Conservation (phyloP, 2,113 vertebrate genomes). For the Bos indicus region DNA sequence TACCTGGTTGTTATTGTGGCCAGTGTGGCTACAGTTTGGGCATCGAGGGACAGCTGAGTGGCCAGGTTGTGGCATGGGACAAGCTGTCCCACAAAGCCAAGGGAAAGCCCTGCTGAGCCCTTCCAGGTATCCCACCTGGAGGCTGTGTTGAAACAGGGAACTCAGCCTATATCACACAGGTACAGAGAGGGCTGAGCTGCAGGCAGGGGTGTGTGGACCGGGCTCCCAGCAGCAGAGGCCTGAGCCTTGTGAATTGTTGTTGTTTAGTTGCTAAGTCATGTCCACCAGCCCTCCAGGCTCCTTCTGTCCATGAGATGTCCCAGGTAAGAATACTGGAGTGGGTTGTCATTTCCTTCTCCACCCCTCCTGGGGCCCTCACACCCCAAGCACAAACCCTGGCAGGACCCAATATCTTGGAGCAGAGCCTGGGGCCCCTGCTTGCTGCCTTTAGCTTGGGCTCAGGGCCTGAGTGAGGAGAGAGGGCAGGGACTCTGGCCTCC, state of each 20-base stretch:
- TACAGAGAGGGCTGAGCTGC: background rate
- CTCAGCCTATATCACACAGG: background rate
- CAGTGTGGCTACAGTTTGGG: background rate
- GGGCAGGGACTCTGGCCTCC: background rate
- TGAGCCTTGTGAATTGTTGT: background rate
- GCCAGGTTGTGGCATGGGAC: background rate
- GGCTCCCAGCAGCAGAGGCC: background rate
- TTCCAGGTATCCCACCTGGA: background rate
- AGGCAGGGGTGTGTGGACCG: accelerated
- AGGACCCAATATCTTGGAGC: background rate
- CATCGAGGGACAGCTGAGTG: background rate
- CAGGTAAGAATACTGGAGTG: background rate
- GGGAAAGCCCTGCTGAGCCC: background rate
- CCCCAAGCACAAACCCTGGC: background rate
- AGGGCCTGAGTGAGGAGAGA: background rate
- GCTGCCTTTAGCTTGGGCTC: background rate
- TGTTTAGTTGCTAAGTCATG: background rate
- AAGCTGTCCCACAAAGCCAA: background rate
- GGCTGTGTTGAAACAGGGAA: background rate
- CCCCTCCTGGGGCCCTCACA: background rate
- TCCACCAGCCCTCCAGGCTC: background rate
- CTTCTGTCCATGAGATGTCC: background rate
- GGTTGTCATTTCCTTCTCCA: background rate
- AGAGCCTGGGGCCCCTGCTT: background rate
- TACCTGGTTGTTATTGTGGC: background rate